Evolutionary conservation across 2,113 vertebrate genomes (phyloP), one percentile per base, ranked within the genome.

Genomic region (Marcusenius ussheri): DNA sequence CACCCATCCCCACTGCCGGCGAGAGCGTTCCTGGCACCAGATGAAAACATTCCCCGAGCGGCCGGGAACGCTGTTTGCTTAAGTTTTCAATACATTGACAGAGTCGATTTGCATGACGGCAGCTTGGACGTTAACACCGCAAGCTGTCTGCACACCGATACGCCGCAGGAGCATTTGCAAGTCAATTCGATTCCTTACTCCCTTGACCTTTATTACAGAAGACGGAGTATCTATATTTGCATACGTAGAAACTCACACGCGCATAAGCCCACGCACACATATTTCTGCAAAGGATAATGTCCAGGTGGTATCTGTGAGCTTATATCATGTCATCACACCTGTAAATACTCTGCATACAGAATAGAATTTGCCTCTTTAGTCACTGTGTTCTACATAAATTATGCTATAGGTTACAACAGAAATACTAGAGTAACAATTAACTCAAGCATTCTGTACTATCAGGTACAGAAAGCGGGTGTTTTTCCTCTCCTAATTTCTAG

Each of bases 71-170:
- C 42, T 39, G 88, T 62, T 88, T 88, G 88, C 88, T 88, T 27
- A 49, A 70, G 88, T 47, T 88, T 74, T 88, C 45, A 66, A 88
- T 70, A 88, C 56, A 58, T 70, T 77, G 88, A 88, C 62, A 62
- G 56, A 88, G 31, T 88, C 27, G 42, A 88, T 88, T 88, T 88
- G 88, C 88, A 88, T 88, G 46, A 88, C n/a, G 88, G 62, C 88
- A 50, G 62, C 62, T 70, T 47, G 46, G 45, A 88, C 58, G 45
- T 49, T 74, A 74, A 50, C 88, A 39, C 2, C 8, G 45, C 83
- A 47, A 27, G 45, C 62, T 35, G 42, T n/a, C 88, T 88, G 87
- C 88, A 49, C 45, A 39, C 3, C 17, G 27, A 31, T 39, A 70
- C 19, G 27, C 46, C 17, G 62, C 11, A 47, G 45, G 21, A 74